These are phyloP conservation scores for Cyphomyrus discorhynchus DNA, from an alignment of 2,113 vertebrate species.

Conservation along the genomic window DNA sequence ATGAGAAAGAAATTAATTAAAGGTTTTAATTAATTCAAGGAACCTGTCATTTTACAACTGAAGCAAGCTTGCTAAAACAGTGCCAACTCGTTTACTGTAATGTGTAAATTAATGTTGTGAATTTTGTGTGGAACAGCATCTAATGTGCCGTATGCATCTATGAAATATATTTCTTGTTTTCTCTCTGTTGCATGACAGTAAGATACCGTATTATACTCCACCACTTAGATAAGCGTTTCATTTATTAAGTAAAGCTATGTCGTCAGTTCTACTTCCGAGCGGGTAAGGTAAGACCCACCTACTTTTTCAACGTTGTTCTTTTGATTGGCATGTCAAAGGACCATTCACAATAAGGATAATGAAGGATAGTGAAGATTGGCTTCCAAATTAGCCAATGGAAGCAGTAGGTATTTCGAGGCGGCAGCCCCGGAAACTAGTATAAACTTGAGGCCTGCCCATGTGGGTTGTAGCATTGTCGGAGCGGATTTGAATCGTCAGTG, in stretches of 20 bases:
- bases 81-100: background rate
- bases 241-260: background rate
- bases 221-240: background rate
- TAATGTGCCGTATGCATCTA: background rate
- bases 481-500: conserved; percentile 15
- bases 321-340: background rate
- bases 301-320: background rate
- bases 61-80: background rate
- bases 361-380: background rate
- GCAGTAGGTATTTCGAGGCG: conserved; percentile 15
- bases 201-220: background rate
- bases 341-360: background rate
- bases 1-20: background rate
- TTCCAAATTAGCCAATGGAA: conserved; percentile 40
- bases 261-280: conserved; percentile 12
- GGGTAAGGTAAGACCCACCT: background rate
- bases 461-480: conserved; percentile 35
- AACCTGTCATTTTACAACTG: background rate
- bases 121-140: background rate
- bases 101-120: background rate
- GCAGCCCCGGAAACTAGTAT: conserved; percentile 47
- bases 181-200: background rate
- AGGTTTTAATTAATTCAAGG: background rate
- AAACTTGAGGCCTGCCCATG: conserved; percentile 58
- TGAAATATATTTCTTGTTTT: background rate